phyloP scores from a whole-genome alignment of 2,888 invertebrate species.

The Fabriciana adippe region DNA sequence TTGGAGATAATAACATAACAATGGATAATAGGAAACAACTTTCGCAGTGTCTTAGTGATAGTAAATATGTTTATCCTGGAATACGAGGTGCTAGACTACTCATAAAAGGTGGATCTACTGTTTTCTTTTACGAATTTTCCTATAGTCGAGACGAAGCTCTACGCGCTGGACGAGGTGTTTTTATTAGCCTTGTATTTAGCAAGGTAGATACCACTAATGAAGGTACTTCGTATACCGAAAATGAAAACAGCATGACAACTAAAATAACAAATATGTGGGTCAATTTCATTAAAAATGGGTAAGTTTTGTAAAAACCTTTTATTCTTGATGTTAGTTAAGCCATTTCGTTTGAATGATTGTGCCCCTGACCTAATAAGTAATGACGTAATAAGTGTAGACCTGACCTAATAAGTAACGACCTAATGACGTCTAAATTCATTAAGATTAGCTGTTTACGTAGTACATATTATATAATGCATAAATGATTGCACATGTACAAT shows the following conservation, averaged over 20 bases:
- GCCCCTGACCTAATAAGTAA: too few relatives aligned
- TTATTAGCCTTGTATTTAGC: conserved; percentile 77
- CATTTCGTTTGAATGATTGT: too few relatives aligned
- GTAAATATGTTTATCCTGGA: conserved; percentile 57
- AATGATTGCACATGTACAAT: too few relatives aligned
- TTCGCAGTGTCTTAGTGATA: conserved; percentile 60
- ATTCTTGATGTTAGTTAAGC: too few relatives aligned
- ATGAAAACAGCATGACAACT: conserved; percentile 36
- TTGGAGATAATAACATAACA: conserved; percentile 50
- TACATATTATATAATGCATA: too few relatives aligned
- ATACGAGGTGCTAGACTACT: conserved; percentile 58
- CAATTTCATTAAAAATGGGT: conserved; percentile 81
- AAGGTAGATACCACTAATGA: conserved; percentile 38
- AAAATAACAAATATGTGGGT: conserved; percentile 58
- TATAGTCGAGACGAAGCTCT: conserved; percentile 62
- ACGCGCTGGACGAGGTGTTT: conserved; percentile 75
- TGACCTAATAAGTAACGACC: too few relatives aligned
- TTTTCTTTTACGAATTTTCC: conserved; percentile 82
- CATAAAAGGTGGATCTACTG: conserved; percentile 60
- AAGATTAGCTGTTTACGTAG: too few relatives aligned
- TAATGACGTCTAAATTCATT: too few relatives aligned
- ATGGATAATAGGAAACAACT: conserved; percentile 45
- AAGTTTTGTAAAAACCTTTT: conserved; percentile 40
- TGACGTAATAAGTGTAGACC: too few relatives aligned
- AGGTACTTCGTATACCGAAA: conserved; percentile 35